These are phyloP conservation scores for Sigmodon hispidus DNA, from an alignment of 2,113 vertebrate species.

Conservation along the genomic window DNA sequence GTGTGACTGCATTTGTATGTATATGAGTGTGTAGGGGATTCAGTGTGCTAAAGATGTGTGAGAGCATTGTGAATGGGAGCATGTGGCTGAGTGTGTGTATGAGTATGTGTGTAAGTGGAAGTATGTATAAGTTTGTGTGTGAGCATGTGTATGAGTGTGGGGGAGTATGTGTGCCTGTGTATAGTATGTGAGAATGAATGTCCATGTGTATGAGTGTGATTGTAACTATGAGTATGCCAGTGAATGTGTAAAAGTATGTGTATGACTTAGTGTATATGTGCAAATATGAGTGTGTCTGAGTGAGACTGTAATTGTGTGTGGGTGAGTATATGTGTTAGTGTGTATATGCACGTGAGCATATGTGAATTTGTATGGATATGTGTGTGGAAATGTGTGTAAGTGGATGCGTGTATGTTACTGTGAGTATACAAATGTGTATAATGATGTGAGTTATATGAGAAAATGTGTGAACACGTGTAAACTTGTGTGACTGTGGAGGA, in stretches of 20 bases:
- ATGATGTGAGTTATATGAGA: neutral
- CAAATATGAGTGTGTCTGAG: neutral
- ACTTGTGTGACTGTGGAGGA: neutral
- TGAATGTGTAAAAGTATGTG: neutral
- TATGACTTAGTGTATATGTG: neutral
- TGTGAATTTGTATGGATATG: neutral
- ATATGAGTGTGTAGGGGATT: neutral
- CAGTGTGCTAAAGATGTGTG: neutral
- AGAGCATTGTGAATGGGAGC: neutral
- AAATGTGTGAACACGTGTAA: neutral
- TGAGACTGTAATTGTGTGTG: neutral
- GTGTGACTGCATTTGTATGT: neutral
- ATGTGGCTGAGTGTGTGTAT: neutral
- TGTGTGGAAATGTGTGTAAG: neutral
- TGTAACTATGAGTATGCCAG: neutral
- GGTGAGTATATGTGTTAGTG: neutral
- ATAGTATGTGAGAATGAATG: too few relatives aligned
- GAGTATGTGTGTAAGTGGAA: neutral
- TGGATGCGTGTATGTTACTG: neutral
- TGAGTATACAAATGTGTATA: neutral
- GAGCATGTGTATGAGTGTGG: neutral
- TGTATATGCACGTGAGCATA: neutral
- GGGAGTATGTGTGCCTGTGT: too few relatives aligned
- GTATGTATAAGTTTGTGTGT: neutral
- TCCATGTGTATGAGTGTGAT: neutral